Conservation (phyloP, 2,888 invertebrate species). For the Cryptocheilus praepositus region DNA sequence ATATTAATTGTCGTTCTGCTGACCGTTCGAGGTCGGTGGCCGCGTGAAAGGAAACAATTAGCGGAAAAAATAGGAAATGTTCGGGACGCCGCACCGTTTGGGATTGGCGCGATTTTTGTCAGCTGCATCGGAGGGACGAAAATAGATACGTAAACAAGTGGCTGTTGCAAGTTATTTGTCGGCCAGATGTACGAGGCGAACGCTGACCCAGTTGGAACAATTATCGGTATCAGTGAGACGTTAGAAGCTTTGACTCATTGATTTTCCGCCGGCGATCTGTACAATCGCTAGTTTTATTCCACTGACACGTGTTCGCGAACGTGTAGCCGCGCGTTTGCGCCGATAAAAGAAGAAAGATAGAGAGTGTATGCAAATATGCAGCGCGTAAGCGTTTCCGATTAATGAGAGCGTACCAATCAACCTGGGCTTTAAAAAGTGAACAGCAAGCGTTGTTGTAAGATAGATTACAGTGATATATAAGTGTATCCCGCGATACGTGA, state of each 20-base stretch:
- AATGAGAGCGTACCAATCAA: slow-evolving; percentile 42
- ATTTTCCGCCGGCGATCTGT: no score
- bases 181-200: no score
- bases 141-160: no score
- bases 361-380: slow-evolving; percentile 17
- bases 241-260: no score
- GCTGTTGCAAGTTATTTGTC: no score
- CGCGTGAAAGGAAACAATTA: neutral
- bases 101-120: neutral
- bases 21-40: slow-evolving; percentile 3
- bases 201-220: no score
- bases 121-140: no score
- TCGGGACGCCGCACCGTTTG: no score
- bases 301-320: slow-evolving; percentile 31
- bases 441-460: neutral
- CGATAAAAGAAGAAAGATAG: neutral
- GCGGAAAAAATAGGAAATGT: no score
- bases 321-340: neutral
- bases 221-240: no score
- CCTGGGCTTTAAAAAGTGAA: slow-evolving; percentile 19
- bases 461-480: neutral
- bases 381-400: slow-evolving; percentile 50
- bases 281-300: slow-evolving; percentile 22
- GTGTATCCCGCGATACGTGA: no score
- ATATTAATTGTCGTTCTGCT: neutral